These are phyloP conservation scores for Lerista edwardsae DNA, from an alignment of 2,797 vertebrate genomes.

Conservation along the genomic window DNA sequence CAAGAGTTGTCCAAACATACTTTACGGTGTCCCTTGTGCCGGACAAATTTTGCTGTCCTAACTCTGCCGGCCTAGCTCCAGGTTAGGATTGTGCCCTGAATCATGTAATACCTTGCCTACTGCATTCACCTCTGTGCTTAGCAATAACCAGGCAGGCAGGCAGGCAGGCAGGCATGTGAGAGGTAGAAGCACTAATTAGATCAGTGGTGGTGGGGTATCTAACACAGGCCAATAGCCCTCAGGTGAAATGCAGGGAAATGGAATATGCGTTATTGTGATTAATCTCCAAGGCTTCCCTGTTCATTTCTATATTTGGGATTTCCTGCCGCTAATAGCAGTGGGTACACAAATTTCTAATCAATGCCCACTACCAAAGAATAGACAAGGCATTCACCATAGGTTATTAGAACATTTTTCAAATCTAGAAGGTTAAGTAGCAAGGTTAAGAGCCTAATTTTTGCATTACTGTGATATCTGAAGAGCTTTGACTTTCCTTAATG, in stretches of 20 bases:
- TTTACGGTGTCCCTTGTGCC: too few species aligned
- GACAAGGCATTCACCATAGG: slow-evolving; percentile 46
- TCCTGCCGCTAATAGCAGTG: neutral
- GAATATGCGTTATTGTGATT: neutral
- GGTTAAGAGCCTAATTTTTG: slow-evolving; percentile 73
- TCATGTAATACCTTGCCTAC: too few species aligned
- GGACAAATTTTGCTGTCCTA: too few species aligned
- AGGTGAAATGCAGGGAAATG: neutral
- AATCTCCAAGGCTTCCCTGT: neutral
- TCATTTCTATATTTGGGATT: neutral
- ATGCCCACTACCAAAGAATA: slow-evolving; percentile 14
- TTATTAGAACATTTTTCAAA: slow-evolving; percentile 59
- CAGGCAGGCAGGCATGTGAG: neutral
- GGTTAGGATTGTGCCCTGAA: too few species aligned
- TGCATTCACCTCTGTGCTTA: neutral
- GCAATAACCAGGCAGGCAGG: neutral
- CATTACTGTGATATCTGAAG: slow-evolving; percentile 61
- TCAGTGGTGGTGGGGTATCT: neutral
- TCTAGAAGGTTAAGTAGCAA: slow-evolving; percentile 71
- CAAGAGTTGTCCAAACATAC: too few species aligned
- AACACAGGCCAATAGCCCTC: neutral
- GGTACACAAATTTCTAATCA: slow-evolving; percentile 36
- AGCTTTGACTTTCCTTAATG: slow-evolving; percentile 68
- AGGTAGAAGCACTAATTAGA: neutral
- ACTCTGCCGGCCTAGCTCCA: too few species aligned